Evolutionary conservation across 2,113 vertebrate species (phyloP), one percentile per base, ranked within the genome.

Genomic region (Upupa epops): DNA sequence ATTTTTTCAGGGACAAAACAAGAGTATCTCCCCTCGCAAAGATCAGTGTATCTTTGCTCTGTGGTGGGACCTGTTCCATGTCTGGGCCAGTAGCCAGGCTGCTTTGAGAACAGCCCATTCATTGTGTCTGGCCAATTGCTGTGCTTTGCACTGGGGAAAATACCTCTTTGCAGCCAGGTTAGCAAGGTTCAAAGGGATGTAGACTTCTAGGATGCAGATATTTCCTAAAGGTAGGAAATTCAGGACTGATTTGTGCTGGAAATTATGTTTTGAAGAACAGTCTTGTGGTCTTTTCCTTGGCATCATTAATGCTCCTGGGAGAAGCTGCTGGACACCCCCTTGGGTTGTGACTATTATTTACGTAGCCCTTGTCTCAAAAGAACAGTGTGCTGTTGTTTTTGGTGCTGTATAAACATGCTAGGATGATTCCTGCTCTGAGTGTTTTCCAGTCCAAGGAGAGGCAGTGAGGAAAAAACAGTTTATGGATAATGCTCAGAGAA

Each of bases 371-470:
- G 8, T 14, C 37, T 61, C 34, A 52, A 81, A 31, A 37, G 22
- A 12, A 9, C 24, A 31, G 24, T 32, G 31, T 1, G 0, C 13
- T 1, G 0, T 32, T 65, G 32, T 36, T 17, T 28, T 87, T 0
- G 0, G 26, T 17, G 24, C 63, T 72, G 12, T 78, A 48, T 5
- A 63, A 73, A n/a, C 19, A 55, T 25, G 11, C 12, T 2, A 10
- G 80, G 45, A 28, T 65, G 36, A 52, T 34, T 36, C n/a, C 31
- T 73, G 36, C 46, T 70, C 22, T 73, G 25, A 76, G 56, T 36
- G 24, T 8, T 46, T 72, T 87, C n/a, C 61, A 42, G 22, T 55
- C 31, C 73, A 51, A 74, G 61, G 10, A 36, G 56, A 49, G 24
- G 9, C 46, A 68, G 29, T 40, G n/a, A n/a, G 21, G 18, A 13